phyloP scores from a whole-genome alignment of 2,113 vertebrate species.

The Sinocyclocheilus anophthalmus region DNA sequence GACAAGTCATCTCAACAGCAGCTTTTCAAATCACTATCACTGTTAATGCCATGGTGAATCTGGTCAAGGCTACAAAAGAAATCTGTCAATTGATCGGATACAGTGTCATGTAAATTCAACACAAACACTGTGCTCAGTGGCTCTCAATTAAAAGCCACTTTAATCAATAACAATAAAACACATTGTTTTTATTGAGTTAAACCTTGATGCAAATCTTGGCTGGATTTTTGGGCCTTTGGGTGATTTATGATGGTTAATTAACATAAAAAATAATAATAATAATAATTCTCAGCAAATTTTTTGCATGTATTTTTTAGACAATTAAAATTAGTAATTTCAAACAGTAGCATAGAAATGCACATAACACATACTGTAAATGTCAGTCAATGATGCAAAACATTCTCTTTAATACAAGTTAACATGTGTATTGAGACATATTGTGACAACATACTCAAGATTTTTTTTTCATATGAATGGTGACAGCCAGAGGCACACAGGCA shows the following conservation, averaged over 20 bases:
- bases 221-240: background rate
- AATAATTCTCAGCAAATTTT: too few species aligned
- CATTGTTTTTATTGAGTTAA: background rate
- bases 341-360: background rate
- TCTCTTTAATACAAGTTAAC: background rate
- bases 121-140: background rate
- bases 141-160: background rate
- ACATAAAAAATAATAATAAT: background rate
- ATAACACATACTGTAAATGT: background rate
- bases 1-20: conserved; percentile 14
- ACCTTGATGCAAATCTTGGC: background rate
- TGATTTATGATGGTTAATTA: background rate
- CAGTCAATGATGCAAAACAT: background rate
- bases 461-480: too few species aligned
- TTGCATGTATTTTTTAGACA: background rate
- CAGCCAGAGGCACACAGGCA: too few species aligned
- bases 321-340: background rate
- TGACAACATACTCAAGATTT: too few species aligned
- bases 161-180: background rate
- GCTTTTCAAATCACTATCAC: conserved; percentile 35
- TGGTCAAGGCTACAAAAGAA: background rate
- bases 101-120: background rate
- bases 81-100: background rate
- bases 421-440: background rate
- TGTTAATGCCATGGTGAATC: background rate